Base-by-base conservation (phyloP, 2,113 vertebrate genomes). In the Accipiter cooperii region DNA sequence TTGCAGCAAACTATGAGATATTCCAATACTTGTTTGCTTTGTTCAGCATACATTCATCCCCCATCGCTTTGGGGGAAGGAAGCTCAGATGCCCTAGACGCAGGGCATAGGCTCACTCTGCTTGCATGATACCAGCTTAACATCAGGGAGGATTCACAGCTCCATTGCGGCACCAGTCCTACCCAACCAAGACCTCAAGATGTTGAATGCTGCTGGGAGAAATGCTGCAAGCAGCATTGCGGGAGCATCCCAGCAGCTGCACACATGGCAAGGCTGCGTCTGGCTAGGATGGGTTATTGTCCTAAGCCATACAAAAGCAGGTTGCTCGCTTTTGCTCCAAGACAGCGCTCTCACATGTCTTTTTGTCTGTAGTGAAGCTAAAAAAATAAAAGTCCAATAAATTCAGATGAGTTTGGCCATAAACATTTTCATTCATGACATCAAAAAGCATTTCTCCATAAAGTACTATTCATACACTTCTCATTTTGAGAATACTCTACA, bases 181-280 rank as follows among this genome's bases (percentile, higher is more conserved):
- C 17, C 28, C 64, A 49, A 4, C 14, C 17, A 3, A 33, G 14
- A 12, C 31, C 57, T 47, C 29, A 14, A 14, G n/a, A 10, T 14
- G 8, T 44, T 4, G 8, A 25, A n/a, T 2, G 8, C 34, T 8
- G 18, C 51, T 44, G 28, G 21, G n/a, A 25, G n/a, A 10, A 42
- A 25, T 1, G 1, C 12, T 19, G 44, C 6, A 2, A 31, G 38
- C 38, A 64, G 31, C 47, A 3, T 1, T 16, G 4, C 1, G 3
- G 33, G 61, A 66, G 36, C 52, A 24, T 9, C 22, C 22, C 44
- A 36, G 57, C 25, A 66, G 69, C n/a, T 29, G 34, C 18, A 33
- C 17, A 5, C 38, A 5, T 4, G 3, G 18, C n/a, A 38, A 17
- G 34, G 71, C 55, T 69, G 38, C 0, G 8, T 8, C 47, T 40